Base-by-base conservation (phyloP, 2,113 vertebrate genomes). In the Mohoua ochrocephala region DNA sequence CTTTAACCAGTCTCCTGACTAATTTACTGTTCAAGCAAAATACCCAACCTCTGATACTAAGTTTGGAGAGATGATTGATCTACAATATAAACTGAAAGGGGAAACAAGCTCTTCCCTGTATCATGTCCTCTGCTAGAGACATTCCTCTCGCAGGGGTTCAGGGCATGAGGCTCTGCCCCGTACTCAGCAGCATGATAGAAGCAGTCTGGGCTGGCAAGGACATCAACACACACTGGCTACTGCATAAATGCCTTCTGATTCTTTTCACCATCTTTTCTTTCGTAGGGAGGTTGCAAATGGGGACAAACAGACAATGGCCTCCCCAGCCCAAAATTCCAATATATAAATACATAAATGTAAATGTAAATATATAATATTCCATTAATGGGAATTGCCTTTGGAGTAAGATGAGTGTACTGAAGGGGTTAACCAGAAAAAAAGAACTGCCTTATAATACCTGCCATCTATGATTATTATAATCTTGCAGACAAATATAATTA, bases 401-500 rank as follows among this genome's bases (percentile, higher is more conserved):
- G 35, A 97, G 42, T 89, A 92, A 91, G 89, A 89, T 77, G 75
- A 95, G 74, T 70, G 92, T 95, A 94, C 89, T 85, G 93, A 96
- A 97, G 89, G 96, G 78, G 96, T 98, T 97, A 97, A 95, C 76
- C 74, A 88, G 84, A 79, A 96, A 93, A 97, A 93, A 96, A 82
- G 59, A 93, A 61, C 90, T 96, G 85, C 94, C 96, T 97, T 97
- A 75, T 93, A 96, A 93, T 98, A 98, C 96, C 97, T 98, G 97
- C 97, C 96, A 97, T 83, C 93, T 98, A 94, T 94, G 96, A 98
- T 98, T 98, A 98, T 97, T 97, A 97, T 98, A 97, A 97, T 97
- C 97, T 98, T 97, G 90, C 95, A 98, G 97, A 98, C 96, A 98
- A 98, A 98, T 98, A 97, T 98, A 98, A 98, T 98, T 98, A 98